Evolutionary conservation across 2,797 vertebrate genomes (phyloP).

Genomic region (Fistularia commersonii): DNA sequence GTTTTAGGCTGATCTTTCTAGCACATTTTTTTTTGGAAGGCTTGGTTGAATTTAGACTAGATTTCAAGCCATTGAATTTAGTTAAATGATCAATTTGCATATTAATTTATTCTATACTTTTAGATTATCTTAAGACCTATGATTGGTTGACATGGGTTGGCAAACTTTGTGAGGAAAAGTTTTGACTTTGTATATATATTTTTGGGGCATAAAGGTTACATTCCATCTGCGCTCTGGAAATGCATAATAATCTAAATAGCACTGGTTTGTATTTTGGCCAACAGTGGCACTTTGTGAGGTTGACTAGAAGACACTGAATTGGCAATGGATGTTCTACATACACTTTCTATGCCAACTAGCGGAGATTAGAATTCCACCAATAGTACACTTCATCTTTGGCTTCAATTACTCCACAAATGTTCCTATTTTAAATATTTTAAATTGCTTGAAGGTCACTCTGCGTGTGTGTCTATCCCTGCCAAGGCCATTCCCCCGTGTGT

Average conservation of each 20-base stretch:
- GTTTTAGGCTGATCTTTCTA: too few species aligned
- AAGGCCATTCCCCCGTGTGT: too few species aligned
- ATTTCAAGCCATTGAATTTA: too few species aligned
- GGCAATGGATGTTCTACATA: not conserved
- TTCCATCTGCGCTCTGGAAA: constrained; percentile 2
- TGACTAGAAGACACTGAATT: not conserved
- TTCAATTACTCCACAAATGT: constrained; percentile 39
- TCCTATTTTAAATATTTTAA: constrained; percentile 24
- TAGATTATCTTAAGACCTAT: too few species aligned
- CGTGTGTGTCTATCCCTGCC: too few species aligned
- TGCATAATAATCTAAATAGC: not conserved
- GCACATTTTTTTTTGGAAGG: too few species aligned
- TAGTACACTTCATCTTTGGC: not conserved
- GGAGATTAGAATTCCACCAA: constrained; percentile 1
- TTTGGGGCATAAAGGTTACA: constrained; percentile 4
- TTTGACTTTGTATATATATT: constrained; percentile 4
- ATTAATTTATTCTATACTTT: too few species aligned
- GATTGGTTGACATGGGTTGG: too few species aligned
- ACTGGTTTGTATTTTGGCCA: not conserved
- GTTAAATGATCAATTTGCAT: too few species aligned
- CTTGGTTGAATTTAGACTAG: too few species aligned
- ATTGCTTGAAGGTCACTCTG: constrained; percentile 3
- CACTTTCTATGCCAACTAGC: constrained; percentile 2
- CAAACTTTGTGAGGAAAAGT: not conserved
- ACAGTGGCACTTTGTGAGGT: not conserved